Evolutionary conservation across 1,140 invertebrate species (phyloP), one percentile per base, ranked within the genome.

Genomic region (Nasonia giraulti): DNA sequence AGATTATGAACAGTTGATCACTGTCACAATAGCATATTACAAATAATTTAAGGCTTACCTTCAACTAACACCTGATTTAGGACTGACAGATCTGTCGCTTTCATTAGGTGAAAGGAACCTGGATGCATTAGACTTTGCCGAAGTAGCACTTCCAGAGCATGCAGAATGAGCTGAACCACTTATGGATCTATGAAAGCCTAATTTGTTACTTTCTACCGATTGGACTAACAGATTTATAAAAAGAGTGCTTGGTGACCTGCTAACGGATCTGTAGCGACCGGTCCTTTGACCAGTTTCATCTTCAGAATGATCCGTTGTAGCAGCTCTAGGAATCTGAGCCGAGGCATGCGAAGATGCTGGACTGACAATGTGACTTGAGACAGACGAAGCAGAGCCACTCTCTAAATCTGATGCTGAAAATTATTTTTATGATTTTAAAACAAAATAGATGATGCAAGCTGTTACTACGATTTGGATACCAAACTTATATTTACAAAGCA

Each of bases 361-460:
- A 89, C 84, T 89, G n/a, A 31, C 88, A 85, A 87, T 92, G 5
- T 79, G 91, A 89, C 88, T 93, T 81, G 87, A 93, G 87, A 89
- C 92, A 84, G 86, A 92, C 0, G 91, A 92, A n/a, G 37, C 90
- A 3, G 91, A 91, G 7, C 88, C 92, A 87, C 91, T 93, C 5
- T 93, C 93, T 0, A 94, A 94, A 23, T 92, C 91, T 1, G 94
- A 94, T 86, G 73, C 84, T 83, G 6, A 44, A 11, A 31, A 71
- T 71, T 33, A n/a, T 71, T 27, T 23, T 68, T 71, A 71, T 27
- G 27, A 80, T 17, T 4, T 74, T 33, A 5, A 5, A 2, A 33
- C 40, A 40, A 40, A 40, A 40, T 40, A 7, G 8, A 40, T 40
- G 7, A 40, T 40, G 40, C 8, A 10, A 40, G 40, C 40, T 1